phyloP scores from a whole-genome alignment of 2,113 vertebrate species.

The Ochotona curzoniae region DNA sequence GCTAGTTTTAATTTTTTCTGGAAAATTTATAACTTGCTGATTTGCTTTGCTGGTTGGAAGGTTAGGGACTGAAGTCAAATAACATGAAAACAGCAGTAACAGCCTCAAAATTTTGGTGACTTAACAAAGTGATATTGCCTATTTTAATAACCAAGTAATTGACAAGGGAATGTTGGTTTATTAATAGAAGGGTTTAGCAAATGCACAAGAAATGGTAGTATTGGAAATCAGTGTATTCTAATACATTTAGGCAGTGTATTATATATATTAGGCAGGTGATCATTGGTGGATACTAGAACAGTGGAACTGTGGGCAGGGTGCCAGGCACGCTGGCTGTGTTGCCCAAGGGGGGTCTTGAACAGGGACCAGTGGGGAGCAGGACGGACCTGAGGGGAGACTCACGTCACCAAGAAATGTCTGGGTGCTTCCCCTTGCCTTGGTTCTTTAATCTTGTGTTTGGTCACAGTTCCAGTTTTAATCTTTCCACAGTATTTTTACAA shows the following conservation, averaged over 20 bases:
- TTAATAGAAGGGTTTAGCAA: neutral
- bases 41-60: neutral
- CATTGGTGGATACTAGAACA: neutral
- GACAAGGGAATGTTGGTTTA: neutral
- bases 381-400: too few relatives aligned
- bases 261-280: neutral
- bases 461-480: too few relatives aligned
- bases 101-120: neutral
- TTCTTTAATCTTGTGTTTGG: too few relatives aligned
- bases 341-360: too few relatives aligned
- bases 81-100: neutral
- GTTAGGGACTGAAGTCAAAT: neutral
- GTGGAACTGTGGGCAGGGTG: neutral
- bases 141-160: neutral
- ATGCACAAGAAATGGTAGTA: neutral
- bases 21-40: slow-evolving; percentile 17
- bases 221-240: neutral
- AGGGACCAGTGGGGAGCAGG: too few relatives aligned
- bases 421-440: too few relatives aligned
- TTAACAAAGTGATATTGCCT: neutral
- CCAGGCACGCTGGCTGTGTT: too few relatives aligned
- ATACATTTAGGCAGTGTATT: neutral
- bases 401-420: too few relatives aligned
- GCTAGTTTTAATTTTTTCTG: slow-evolving; percentile 15
- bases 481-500: too few relatives aligned